phyloP scores from a whole-genome alignment of 2,888 invertebrate genomes.

The Lycophotia porphyrea region DNA sequence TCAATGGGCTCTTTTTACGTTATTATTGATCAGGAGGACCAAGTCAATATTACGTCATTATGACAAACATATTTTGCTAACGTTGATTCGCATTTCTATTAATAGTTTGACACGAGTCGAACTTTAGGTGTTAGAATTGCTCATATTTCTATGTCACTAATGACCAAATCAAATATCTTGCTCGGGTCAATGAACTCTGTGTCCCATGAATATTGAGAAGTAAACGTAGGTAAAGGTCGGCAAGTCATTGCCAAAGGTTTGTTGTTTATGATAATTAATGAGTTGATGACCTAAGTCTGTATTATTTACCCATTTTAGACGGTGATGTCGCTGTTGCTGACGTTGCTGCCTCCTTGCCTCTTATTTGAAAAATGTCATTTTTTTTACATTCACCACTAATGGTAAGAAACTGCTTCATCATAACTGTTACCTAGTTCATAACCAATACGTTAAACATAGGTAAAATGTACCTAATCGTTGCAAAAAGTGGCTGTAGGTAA shows the following conservation, averaged over 20 bases:
- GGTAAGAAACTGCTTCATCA: not conserved
- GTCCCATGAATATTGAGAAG: constrained; percentile 10
- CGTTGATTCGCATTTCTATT: not conserved
- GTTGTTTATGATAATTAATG: constrained; percentile 36
- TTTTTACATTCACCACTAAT: not conserved
- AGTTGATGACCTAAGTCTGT: constrained; percentile 25
- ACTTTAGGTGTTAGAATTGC: not conserved
- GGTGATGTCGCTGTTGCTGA: not conserved
- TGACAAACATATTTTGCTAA: not conserved
- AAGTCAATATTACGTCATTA: not conserved
- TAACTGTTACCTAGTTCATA: not conserved
- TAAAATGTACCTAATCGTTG: not conserved
- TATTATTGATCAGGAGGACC: not conserved
- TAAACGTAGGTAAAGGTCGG: constrained; percentile 26
- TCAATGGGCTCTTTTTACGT: not conserved
- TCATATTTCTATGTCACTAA: not conserved
- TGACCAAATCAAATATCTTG: constrained; percentile 20
- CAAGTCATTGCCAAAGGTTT: constrained; percentile 40
- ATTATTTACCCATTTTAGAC: constrained; percentile 17
- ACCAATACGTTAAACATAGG: too few relatives aligned
- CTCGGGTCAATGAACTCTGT: constrained; percentile 17
- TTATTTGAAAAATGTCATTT: not conserved
- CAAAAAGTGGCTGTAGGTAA: not conserved
- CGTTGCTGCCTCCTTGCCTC: not conserved
- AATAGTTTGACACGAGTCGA: not conserved